These are phyloP conservation scores for Diarsia dahlii DNA, from an alignment of 2,888 invertebrate genomes.

Conservation along the genomic window DNA sequence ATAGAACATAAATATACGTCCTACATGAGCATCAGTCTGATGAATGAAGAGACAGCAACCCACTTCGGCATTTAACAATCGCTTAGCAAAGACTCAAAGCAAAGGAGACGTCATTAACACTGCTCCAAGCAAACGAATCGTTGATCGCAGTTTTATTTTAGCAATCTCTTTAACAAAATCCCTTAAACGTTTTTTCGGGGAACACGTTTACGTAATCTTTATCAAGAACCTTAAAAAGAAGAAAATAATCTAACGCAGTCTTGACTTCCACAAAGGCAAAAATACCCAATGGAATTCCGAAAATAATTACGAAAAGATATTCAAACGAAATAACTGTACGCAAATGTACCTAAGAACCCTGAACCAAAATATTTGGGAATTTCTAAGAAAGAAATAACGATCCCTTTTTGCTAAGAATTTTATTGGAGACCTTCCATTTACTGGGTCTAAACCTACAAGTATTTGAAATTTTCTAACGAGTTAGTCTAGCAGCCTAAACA, in stretches of 20 bases:
- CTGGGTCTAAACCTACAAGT: conserved; percentile 18
- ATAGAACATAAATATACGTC: not conserved
- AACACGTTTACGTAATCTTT: conserved; percentile 23
- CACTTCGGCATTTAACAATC: not conserved
- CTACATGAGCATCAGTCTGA: not conserved
- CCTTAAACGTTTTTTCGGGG: not conserved
- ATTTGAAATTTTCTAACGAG: conserved; percentile 21
- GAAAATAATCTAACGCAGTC: conserved; percentile 13
- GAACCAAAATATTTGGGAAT: conserved; percentile 7
- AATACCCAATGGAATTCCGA: conserved; percentile 30
- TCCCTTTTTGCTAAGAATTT: conserved; percentile 38
- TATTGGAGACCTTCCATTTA: conserved; percentile 24
- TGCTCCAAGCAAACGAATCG: conserved; percentile 8
- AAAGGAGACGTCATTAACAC: conserved; percentile 12
- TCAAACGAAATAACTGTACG: conserved; percentile 47
- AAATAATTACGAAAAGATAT: conserved; percentile 42
- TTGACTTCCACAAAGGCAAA: conserved; percentile 21
- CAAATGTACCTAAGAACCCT: conserved; percentile 21
- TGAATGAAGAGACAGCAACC: not conserved
- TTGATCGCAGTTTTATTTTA: conserved; percentile 8
- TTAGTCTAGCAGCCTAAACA: conserved; percentile 4
- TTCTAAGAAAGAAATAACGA: conserved; percentile 17
- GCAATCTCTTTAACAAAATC: conserved; percentile 26
- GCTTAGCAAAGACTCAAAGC: not conserved
- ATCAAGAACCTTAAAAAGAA: conserved; percentile 23